phyloP scores from a whole-genome alignment of 2,888 invertebrate species.

The Aproaerema taeniolella region DNA sequence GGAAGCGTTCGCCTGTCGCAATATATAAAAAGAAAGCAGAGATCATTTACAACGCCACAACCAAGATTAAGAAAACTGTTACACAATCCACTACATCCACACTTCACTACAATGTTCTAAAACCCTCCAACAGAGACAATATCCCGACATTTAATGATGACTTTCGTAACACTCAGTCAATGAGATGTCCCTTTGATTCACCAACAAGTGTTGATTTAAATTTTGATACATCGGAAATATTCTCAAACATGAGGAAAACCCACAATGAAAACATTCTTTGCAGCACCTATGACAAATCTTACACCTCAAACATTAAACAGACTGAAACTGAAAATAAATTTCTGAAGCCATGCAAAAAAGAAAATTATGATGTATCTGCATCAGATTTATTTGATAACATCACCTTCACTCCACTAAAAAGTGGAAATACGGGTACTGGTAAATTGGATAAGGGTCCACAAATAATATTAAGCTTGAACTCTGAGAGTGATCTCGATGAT shows the following conservation, averaged over 20 bases:
- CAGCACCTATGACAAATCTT: slow-evolving; percentile 58
- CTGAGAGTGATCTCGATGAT: slow-evolving; percentile 58
- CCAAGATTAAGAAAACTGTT: slow-evolving; percentile 41
- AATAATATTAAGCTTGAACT: slow-evolving; percentile 54
- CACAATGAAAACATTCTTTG: slow-evolving; percentile 36
- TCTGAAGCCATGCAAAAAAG: slow-evolving; percentile 51
- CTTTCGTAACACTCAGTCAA: no score
- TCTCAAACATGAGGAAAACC: slow-evolving; percentile 48
- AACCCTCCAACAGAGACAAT: slow-evolving; percentile 47
- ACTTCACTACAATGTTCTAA: slow-evolving; percentile 33
- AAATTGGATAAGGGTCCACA: slow-evolving; percentile 56
- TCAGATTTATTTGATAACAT: slow-evolving; percentile 60
- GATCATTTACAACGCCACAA: slow-evolving; percentile 45
- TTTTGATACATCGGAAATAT: slow-evolving; percentile 62
- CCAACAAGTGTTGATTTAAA: slow-evolving; percentile 43
- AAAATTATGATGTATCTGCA: slow-evolving; percentile 31
- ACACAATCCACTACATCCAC: slow-evolving; percentile 31
- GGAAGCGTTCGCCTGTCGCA: slow-evolving; percentile 51
- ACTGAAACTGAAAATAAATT: slow-evolving; percentile 33
- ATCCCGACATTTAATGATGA: slow-evolving; percentile 33
- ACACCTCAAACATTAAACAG: no score
- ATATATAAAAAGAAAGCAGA: slow-evolving; percentile 56
- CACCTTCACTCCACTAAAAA: slow-evolving; percentile 61
- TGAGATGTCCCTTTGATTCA: slow-evolving; percentile 60
- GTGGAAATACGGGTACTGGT: slow-evolving; percentile 36